Conservation (phyloP, 1,140 invertebrate species). For the Cotesia glomerata region DNA sequence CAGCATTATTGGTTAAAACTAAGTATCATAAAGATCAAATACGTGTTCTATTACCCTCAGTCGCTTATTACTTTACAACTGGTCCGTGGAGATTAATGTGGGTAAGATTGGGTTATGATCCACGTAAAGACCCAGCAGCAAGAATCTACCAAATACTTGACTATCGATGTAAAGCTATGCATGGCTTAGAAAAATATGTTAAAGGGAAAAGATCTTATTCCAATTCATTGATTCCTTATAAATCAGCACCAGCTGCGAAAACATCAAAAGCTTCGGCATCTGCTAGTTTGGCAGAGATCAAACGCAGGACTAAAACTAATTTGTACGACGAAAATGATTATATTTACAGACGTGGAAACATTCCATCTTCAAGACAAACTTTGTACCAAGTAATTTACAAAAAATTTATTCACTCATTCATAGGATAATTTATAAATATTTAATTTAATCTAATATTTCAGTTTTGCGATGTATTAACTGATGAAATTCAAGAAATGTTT, state of each 20-base stretch:
- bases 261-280: slow-evolving; percentile 54
- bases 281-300: slow-evolving; percentile 46
- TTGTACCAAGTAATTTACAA: slow-evolving; percentile 74
- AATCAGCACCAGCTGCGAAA: slow-evolving; percentile 55
- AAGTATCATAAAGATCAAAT: slow-evolving; percentile 70
- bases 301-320: slow-evolving; percentile 46
- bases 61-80: slow-evolving; percentile 83
- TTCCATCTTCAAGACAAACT: slow-evolving; percentile 80
- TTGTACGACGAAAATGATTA: slow-evolving; percentile 62
- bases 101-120: slow-evolving; percentile 87
- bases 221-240: slow-evolving; percentile 64
- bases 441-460: slow-evolving; percentile 53
- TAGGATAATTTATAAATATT: not conserved
- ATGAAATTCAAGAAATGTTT: slow-evolving; percentile 83
- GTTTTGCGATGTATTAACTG: slow-evolving; percentile 84
- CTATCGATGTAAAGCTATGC: slow-evolving; percentile 77
- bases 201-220: slow-evolving; percentile 66
- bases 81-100: slow-evolving; percentile 90
- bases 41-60: slow-evolving; percentile 79
- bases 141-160: slow-evolving; percentile 87
- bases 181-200: slow-evolving; percentile 65
- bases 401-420: not conserved
- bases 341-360: slow-evolving; percentile 72
- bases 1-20: slow-evolving; percentile 72
- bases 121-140: slow-evolving; percentile 76